These are phyloP conservation scores for Listrodromus nycthemerus DNA, from an alignment of 2,888 invertebrate species.

Conservation along the genomic window DNA sequence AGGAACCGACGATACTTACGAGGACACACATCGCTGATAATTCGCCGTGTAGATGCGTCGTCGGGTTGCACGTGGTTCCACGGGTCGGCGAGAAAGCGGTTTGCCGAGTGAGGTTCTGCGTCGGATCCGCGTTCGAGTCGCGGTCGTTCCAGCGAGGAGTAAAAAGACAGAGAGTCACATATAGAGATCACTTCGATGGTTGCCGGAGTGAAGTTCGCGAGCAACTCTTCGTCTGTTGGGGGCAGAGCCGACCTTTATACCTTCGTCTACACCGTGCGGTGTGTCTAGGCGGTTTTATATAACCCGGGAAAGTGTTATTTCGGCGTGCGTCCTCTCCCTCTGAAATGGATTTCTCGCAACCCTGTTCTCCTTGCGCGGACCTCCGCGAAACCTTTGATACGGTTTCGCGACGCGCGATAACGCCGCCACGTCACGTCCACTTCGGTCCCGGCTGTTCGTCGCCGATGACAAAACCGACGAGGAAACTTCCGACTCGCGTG, in stretches of 20 bases:
- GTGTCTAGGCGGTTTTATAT: conserved; percentile 79
- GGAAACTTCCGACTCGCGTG: too few species aligned
- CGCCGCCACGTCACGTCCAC: too few species aligned
- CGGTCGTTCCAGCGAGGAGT: not conserved
- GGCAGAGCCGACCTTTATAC: conserved; percentile 83
- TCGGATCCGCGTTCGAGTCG: conserved; percentile 28
- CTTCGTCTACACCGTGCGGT: conserved; percentile 74
- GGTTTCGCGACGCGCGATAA: conserved; percentile 6
- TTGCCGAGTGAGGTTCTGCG: conserved; percentile 17
- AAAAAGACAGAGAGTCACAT: conserved; percentile 69
- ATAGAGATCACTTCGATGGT: conserved; percentile 78
- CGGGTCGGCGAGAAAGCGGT: conserved; percentile 61
- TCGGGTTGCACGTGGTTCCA: conserved; percentile 46
- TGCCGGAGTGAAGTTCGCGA: conserved; percentile 82
- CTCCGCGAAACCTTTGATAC: conserved; percentile 16
- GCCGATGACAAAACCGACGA: too few species aligned
- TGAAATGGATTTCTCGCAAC: conserved; percentile 54
- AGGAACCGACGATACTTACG: conserved; percentile 71
- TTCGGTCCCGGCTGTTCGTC: not conserved
- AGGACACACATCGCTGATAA: conserved; percentile 74
- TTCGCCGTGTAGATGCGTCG: conserved; percentile 57
- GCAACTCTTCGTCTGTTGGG: conserved; percentile 82
- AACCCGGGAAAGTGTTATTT: conserved; percentile 83
- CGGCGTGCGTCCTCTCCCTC: conserved; percentile 71
- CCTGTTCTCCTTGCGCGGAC: conserved; percentile 39